phyloP scores from a whole-genome alignment of 2,113 vertebrate species.

The Mastomys coucha region DNA sequence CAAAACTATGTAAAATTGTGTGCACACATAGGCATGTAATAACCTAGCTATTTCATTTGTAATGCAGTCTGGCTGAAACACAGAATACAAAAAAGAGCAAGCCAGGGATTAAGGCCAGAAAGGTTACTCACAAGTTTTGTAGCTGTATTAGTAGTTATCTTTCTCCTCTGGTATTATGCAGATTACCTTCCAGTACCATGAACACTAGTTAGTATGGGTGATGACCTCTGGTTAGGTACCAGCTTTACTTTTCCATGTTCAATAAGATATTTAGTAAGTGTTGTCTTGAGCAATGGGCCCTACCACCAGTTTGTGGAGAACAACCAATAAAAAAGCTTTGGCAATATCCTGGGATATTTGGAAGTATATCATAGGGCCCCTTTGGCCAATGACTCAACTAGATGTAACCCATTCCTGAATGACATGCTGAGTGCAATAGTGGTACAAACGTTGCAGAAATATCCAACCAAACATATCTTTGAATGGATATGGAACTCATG shows the following conservation, averaged over 20 bases:
- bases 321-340: neutral
- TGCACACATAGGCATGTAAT: neutral
- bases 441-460: neutral
- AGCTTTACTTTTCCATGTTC: neutral
- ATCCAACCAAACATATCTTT: neutral
- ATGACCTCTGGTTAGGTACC: neutral
- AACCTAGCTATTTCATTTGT: neutral
- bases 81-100: neutral
- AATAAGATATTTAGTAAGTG: neutral
- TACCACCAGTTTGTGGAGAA: neutral
- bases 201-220: neutral
- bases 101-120: neutral
- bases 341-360: neutral
- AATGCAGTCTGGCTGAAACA: neutral
- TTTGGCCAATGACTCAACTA: neutral
- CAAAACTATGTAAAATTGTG: neutral
- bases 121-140: neutral
- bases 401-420: neutral
- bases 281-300: neutral
- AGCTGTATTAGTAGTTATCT: neutral
- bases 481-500: neutral
- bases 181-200: neutral
- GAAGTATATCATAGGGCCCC: neutral
- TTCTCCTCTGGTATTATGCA: neutral
- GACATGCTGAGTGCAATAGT: neutral